Evolutionary conservation across 2,797 vertebrate species (phyloP), one percentile per base, ranked within the genome.

Genomic region (Enoplosus armatus): DNA sequence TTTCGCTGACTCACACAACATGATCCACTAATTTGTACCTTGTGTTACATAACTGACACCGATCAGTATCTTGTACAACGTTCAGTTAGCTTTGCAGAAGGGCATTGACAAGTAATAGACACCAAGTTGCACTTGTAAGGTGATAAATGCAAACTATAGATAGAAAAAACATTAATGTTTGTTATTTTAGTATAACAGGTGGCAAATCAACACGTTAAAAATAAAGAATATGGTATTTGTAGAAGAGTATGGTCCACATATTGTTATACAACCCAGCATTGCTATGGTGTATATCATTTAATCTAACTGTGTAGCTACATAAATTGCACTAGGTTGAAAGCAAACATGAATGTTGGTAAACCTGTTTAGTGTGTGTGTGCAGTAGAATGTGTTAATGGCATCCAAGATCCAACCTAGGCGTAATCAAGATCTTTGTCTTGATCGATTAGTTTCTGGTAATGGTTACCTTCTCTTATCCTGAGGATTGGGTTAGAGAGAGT

Each of bases 1-100:
- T 83, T 74, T 82, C 8, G 4, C 60, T 47, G 54, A 82, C 70
- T 83, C 48, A 2, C 66, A 79, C 82, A 72, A 79, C 76, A 48
- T 3, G 39, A 85, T 62, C 68, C 55, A 27, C 31, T 29, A 18
- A 73, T 76, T 82, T 82, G 73, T 85, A n/a, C 65, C 53, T 50
- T 61, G 56, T 75, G 54, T 87, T 68, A 53, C 18, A 24, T 63
- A 70, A 87, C 47, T 7, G 35, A 55, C 45, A 41, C 51, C 20
- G 69, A 63, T 87, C 65, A 14, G 3, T 51, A 31, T 72, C 18
- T 18, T 31, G 62, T 71, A 31, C n/a, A 3, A 29, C 26, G 26
- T 64, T 74, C 41, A 43, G 8, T 35, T 26, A 47, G 7, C 29
- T 72, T 68, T 72, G 47, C 56, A 0, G 54, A 53, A 41, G 4